Conservation (phyloP, 2,888 invertebrate species). For the Odiellus spinosus region DNA sequence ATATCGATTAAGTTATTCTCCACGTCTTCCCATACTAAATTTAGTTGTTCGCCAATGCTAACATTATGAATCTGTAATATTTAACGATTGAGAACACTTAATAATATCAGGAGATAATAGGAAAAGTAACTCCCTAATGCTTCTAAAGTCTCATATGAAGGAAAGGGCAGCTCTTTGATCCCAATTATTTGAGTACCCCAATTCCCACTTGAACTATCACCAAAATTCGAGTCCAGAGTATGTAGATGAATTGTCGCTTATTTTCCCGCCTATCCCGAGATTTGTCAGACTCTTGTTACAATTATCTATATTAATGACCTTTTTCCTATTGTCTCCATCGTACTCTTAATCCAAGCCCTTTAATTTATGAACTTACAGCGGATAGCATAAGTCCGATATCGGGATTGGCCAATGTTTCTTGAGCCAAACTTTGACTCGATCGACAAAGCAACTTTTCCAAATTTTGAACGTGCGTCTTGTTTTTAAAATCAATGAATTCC, state of each 20-base stretch:
- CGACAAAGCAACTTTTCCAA: neutral
- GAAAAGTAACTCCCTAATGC: too few species aligned
- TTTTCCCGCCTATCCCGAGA: too few species aligned
- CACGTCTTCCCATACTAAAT: neutral
- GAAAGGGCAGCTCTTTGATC: too few species aligned
- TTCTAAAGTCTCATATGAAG: neutral
- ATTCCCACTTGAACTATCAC: too few species aligned
- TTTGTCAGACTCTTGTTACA: too few species aligned
- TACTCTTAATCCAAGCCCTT: too few species aligned
- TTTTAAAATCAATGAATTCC: conserved; percentile 1
- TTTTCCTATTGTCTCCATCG: too few species aligned
- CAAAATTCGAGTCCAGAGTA: too few species aligned
- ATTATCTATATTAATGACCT: too few species aligned
- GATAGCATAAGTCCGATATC: neutral
- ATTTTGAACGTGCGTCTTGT: neutral
- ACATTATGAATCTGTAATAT: conserved; percentile 1
- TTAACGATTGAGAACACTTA: neutral
- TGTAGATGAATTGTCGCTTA: too few species aligned
- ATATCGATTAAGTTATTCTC: neutral
- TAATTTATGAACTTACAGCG: neutral
- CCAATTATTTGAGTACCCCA: too few species aligned
- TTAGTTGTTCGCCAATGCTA: neutral
- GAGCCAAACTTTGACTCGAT: neutral
- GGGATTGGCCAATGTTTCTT: neutral
- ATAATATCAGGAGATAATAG: too few species aligned